These are phyloP conservation scores for Zaprionus tsacasi DNA, from an alignment of 1,140 invertebrate species.

Conservation along the genomic window DNA sequence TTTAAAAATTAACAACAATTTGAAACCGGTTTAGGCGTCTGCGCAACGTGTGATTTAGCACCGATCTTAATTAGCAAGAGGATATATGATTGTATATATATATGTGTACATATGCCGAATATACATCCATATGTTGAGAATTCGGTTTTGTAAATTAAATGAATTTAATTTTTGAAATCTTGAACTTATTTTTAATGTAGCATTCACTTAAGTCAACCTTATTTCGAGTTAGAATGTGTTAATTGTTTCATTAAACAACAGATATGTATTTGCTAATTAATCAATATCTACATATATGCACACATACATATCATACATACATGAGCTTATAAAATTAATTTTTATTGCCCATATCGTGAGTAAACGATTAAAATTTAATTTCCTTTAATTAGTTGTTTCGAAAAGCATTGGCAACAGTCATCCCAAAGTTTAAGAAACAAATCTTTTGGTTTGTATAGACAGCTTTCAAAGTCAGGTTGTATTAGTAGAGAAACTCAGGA, in stretches of 20 bases:
- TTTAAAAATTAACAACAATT: constrained; percentile 33
- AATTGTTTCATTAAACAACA: constrained; percentile 29
- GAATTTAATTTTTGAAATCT: not conserved
- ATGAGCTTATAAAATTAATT: constrained; percentile 28
- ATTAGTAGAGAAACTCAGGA: not conserved
- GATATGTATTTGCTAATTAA: constrained; percentile 37
- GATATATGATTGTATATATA: constrained; percentile 3
- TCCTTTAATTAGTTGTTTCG: constrained; percentile 4
- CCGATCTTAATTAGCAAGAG: constrained; percentile 34
- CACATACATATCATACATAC: not conserved
- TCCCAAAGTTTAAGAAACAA: not conserved
- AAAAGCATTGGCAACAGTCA: constrained; percentile 4
- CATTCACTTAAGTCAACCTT: constrained; percentile 7
- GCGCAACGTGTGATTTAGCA: constrained; percentile 15
- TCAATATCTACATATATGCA: constrained; percentile 11
- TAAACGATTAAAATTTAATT: constrained; percentile 35
- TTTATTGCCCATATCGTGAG: constrained; percentile 42
- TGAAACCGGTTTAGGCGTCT: constrained; percentile 22
- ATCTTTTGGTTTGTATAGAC: not conserved
- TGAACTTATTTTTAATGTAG: constrained; percentile 26
- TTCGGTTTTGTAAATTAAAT: constrained; percentile 5
- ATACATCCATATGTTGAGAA: not conserved
- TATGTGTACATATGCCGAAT: not conserved
- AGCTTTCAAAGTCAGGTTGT: not conserved
- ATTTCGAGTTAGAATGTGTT: constrained; percentile 21